Percentiles rank a stretch among this genome's conserved stretches.
phyloP scores from a whole-genome alignment of 2,888 invertebrate genomes.

The Macrostomum cliftonense region DNA sequence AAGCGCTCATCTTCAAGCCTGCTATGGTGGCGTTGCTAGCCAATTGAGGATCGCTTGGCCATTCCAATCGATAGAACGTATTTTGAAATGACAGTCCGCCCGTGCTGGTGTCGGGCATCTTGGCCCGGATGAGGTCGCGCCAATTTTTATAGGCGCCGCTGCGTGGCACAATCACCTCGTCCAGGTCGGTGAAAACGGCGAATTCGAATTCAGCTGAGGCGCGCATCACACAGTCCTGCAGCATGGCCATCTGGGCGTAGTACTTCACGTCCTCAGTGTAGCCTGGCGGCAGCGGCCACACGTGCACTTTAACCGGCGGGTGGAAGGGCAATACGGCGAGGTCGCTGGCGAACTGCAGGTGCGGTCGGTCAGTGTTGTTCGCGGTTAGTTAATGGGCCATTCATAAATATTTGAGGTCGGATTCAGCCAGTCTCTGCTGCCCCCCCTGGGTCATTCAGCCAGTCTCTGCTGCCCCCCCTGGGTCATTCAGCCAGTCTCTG shows the following conservation, averaged over 20 bases:
- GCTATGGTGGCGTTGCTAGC: background rate
- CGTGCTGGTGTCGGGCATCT: background rate
- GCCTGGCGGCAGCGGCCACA: constrained; percentile 7
- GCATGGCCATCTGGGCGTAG: constrained; percentile 9
- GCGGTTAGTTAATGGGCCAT: no score
- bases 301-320: constrained; percentile 7
- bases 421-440: no score
- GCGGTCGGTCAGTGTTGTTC: no score
- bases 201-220: constrained; percentile 1
- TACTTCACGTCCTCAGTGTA: constrained; percentile 7
- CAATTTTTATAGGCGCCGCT: background rate
- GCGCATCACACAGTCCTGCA: constrained; percentile 2
- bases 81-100: constrained; percentile 3
- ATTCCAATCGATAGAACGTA: constrained; percentile 5
- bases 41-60: constrained; percentile 7
- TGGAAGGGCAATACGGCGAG: constrained; percentile 4
- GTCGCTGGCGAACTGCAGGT: background rate
- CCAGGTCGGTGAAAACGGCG: constrained; percentile 7
- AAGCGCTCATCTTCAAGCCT: background rate
- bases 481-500: no score
- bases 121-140: constrained; percentile 1
- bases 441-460: no score
- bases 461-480: no score
- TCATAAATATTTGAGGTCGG: no score
- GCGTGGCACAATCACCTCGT: constrained; percentile 4